Evolutionary conservation across 1,140 invertebrate genomes (phyloP).

Genomic region (Drosophila paulistorum): DNA sequence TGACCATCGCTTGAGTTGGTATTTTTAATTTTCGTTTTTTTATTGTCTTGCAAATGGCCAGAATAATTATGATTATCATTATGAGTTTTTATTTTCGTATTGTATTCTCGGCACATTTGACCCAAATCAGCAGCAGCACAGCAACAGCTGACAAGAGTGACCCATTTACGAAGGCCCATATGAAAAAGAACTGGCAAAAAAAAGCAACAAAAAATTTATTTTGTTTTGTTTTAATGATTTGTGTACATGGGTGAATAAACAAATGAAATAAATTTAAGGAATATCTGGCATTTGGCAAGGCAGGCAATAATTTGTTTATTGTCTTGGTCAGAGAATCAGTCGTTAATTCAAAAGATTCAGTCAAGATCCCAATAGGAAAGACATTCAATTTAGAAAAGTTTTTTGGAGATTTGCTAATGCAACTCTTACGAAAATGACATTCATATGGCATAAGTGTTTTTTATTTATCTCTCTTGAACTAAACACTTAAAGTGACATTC

Average conservation of each 20-base stretch:
- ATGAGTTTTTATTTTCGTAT: conserved; percentile 46
- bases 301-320: neutral
- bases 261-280: conserved; percentile 4
- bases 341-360: neutral
- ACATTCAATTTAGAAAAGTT: no score
- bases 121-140: conserved; percentile 61
- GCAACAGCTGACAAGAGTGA: conserved; percentile 53
- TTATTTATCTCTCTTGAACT: conserved; percentile 7
- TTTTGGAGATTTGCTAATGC: no score
- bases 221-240: conserved; percentile 30
- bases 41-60: conserved; percentile 62
- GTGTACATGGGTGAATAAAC: conserved; percentile 30
- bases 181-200: conserved; percentile 17
- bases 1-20: conserved; percentile 29
- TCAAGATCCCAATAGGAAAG: neutral
- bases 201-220: conserved; percentile 4
- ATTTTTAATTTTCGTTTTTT: conserved; percentile 34
- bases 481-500: conserved; percentile 9
- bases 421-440: conserved; percentile 3
- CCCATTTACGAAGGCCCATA: conserved; percentile 51
- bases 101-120: conserved; percentile 72
- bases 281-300: neutral
- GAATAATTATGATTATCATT: conserved; percentile 59
- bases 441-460: neutral
- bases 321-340: neutral